phyloP scores from a whole-genome alignment of 2,888 invertebrate species.

The Tyria jacobaeae region DNA sequence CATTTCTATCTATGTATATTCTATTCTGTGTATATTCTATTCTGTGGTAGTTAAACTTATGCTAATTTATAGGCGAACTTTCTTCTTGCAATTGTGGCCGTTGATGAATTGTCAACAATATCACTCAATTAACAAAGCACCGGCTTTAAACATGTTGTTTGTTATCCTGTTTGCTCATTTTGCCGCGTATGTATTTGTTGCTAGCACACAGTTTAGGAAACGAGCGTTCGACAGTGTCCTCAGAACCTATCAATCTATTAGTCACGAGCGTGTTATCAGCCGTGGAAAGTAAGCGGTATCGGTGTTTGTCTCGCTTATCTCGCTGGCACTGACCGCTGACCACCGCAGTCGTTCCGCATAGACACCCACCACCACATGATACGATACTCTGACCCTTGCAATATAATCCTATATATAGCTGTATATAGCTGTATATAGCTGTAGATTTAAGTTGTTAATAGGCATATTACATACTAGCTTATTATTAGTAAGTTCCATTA shows the following conservation, averaged over 20 bases:
- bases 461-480: too few relatives aligned
- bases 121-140: neutral
- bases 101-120: too few relatives aligned
- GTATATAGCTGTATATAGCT: too few relatives aligned
- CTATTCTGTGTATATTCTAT: too few relatives aligned
- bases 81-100: too few relatives aligned
- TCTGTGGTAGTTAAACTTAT: too few relatives aligned
- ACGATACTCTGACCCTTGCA: neutral
- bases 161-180: constrained; percentile 7
- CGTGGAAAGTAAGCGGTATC: neutral
- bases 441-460: neutral
- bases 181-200: neutral
- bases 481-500: too few relatives aligned
- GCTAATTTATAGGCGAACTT: too few relatives aligned
- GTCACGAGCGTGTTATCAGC: neutral
- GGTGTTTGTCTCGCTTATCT: neutral
- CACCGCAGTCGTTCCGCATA: neutral
- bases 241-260: neutral
- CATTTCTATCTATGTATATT: too few relatives aligned
- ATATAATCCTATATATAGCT: neutral
- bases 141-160: too few relatives aligned
- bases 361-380: too few relatives aligned
- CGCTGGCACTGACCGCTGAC: neutral
- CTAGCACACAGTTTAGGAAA: neutral
- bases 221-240: neutral